These are phyloP conservation scores for Oryzias curvinotus DNA, from an alignment of 2,113 vertebrate species.

Conservation along the genomic window DNA sequence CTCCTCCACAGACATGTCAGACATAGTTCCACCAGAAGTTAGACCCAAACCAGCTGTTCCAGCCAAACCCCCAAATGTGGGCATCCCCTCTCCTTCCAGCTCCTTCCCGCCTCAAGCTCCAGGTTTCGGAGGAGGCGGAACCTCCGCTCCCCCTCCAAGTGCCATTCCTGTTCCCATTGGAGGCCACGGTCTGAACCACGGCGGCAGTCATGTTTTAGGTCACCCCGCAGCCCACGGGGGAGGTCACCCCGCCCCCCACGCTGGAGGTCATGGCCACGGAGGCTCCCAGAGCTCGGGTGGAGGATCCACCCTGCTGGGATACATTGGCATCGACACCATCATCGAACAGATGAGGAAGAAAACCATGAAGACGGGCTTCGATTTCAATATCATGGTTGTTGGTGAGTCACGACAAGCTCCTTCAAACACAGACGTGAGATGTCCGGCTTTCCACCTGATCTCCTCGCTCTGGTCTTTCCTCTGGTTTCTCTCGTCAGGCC, in stretches of 20 bases:
- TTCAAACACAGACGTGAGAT: neutral
- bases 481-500: conserved; percentile 72
- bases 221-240: conserved; percentile 23
- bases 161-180: conserved; percentile 65
- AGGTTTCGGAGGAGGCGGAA: conserved; percentile 52
- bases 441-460: neutral
- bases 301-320: conserved; percentile 85
- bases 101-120: conserved; percentile 62
- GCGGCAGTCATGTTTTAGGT: conserved; percentile 14
- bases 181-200: conserved; percentile 33
- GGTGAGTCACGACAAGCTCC: conserved; percentile 73
- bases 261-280: conserved; percentile 38
- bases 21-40: conserved; percentile 89
- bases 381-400: conserved; percentile 98
- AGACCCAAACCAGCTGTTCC: conserved; percentile 90
- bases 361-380: conserved; percentile 98
- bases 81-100: conserved; percentile 55
- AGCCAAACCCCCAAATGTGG: conserved; percentile 90
- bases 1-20: conserved; percentile 87
- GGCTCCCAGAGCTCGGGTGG: conserved; percentile 49
- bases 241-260: conserved; percentile 33
- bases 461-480: neutral
- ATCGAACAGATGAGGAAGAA: conserved; percentile 99
- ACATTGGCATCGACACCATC: conserved; percentile 95
- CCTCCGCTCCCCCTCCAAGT: conserved; percentile 48